These are phyloP conservation scores for Thumatha senex DNA, from an alignment of 2,888 invertebrate genomes.

Conservation along the genomic window DNA sequence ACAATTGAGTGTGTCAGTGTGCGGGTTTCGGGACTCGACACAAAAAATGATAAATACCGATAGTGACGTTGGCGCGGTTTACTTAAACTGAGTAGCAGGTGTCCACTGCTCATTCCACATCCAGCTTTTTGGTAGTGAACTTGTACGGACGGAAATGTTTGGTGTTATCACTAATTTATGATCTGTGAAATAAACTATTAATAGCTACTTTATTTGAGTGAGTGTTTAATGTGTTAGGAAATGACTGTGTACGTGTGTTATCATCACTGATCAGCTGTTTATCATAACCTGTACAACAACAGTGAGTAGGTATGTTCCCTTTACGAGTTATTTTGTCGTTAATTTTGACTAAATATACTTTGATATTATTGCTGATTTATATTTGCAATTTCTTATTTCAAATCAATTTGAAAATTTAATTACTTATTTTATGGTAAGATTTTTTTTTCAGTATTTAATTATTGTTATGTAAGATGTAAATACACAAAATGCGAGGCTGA, in stretches of 20 bases:
- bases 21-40: slow-evolving; percentile 21
- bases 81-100: slow-evolving; percentile 10
- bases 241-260: background rate
- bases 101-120: slow-evolving; percentile 21
- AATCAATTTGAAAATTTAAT: no score
- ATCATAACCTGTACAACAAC: background rate
- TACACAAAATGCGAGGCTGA: no score
- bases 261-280: slow-evolving; percentile 5
- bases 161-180: background rate
- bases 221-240: background rate
- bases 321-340: background rate
- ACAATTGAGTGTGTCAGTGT: slow-evolving; percentile 14
- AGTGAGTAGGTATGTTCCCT: background rate
- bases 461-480: no score
- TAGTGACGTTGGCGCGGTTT: slow-evolving; percentile 1
- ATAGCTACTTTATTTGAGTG: background rate
- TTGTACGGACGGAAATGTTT: slow-evolving; percentile 6
- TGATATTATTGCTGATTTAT: no score
- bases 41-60: no score
- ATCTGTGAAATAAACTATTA: background rate
- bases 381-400: no score
- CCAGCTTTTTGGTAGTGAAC: slow-evolving; percentile 16
- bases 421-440: no score
- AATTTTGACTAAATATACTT: background rate
- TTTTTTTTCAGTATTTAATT: no score